A percentile compares a stretch with the other conserved stretches of the same genome.
Conservation (phyloP, 2,113 vertebrate species). For the Dendrocopos noguchii region DNA sequence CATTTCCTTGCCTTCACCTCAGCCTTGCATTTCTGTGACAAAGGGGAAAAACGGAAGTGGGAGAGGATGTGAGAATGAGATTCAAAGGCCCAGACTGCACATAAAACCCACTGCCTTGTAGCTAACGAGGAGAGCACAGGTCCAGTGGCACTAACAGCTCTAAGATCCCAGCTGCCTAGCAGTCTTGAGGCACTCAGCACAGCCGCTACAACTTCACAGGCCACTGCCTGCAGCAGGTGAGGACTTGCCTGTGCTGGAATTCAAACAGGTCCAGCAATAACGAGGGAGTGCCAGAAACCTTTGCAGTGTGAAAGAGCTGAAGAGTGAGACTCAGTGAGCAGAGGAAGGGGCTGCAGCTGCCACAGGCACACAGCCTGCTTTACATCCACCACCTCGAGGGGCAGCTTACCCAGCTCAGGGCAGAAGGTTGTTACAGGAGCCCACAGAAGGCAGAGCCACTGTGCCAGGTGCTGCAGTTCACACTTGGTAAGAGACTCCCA, state of each 20-base stretch:
- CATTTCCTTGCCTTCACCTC: not conserved
- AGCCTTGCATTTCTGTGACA: not conserved
- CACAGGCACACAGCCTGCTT: not conserved
- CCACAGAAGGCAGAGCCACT: not conserved
- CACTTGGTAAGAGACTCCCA: not conserved
- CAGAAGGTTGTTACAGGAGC: not conserved
- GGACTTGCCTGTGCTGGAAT: rapidly evolving
- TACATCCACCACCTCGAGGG: not conserved
- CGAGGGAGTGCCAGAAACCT: rapidly evolving
- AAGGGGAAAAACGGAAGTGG: not conserved
- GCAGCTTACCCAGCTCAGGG: not conserved
- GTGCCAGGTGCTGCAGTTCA: not conserved
- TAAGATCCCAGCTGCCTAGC: not conserved
- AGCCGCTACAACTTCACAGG: not conserved
- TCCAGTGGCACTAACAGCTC: not conserved
- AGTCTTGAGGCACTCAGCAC: not conserved
- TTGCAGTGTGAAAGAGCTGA: not conserved
- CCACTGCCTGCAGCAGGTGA: not conserved
- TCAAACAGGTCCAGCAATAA: not conserved
- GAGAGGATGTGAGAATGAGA: not conserved
- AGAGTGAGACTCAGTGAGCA: too few relatives aligned
- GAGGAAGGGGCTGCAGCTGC: not conserved
- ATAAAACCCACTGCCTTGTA: not conserved
- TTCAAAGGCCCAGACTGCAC: not conserved
- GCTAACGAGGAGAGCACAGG: not conserved